phyloP scores from a whole-genome alignment of 2,888 invertebrate genomes.

The Eilema depressum region DNA sequence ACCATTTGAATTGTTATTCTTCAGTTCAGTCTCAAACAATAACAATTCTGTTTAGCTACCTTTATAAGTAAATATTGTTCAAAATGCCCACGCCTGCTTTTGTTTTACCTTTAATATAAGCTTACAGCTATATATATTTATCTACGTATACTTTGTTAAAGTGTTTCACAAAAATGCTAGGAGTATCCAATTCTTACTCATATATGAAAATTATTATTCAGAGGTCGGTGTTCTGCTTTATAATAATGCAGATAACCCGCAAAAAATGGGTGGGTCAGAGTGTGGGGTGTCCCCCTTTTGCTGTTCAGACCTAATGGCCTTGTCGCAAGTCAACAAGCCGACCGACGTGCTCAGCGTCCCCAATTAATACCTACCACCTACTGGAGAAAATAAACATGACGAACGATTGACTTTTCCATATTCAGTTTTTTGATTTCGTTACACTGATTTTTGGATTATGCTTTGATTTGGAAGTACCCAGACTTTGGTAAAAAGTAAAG shows the following conservation, averaged over 20 bases:
- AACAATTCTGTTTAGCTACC: constrained; percentile 37
- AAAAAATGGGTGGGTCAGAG: constrained; percentile 61
- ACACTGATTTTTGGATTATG: neutral
- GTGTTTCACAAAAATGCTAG: constrained; percentile 25
- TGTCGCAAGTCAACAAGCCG: constrained; percentile 77
- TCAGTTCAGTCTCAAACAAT: constrained; percentile 42
- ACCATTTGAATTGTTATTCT: constrained; percentile 45
- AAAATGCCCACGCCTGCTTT: constrained; percentile 21
- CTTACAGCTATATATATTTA: constrained; percentile 26
- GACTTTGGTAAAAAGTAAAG: neutral
- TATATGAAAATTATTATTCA: constrained; percentile 27
- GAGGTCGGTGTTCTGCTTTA: constrained; percentile 48
- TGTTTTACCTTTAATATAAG: constrained; percentile 34
- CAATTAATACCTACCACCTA: constrained; percentile 72
- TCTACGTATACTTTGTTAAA: constrained; percentile 8
- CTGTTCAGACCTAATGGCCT: constrained; percentile 70
- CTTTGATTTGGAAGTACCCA: neutral
- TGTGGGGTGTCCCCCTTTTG: constrained; percentile 46
- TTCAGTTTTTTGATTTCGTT: constrained; percentile 37
- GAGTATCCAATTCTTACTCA: constrained; percentile 17
- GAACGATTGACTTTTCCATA: constrained; percentile 59
- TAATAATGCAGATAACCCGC: constrained; percentile 65
- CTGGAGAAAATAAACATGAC: constrained; percentile 70
- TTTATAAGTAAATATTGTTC: constrained; percentile 40
- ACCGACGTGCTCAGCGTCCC: constrained; percentile 73